Evolutionary conservation across 2,888 invertebrate species (phyloP).

Genomic region (Brassicogethes aeneus): DNA sequence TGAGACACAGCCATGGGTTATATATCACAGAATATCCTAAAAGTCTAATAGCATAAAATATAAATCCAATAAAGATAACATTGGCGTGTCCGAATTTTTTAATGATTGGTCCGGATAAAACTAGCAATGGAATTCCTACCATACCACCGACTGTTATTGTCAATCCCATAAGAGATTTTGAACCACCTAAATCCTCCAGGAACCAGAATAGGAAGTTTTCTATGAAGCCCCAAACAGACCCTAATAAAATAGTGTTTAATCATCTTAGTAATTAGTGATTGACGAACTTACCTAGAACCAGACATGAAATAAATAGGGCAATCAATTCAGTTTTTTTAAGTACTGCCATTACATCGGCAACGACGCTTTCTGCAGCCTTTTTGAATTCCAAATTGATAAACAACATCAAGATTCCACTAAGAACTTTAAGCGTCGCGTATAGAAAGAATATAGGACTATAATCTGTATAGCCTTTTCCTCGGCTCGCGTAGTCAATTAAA

Average conservation of each 20-base stretch:
- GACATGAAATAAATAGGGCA: slow-evolving; percentile 62
- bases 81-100: slow-evolving; percentile 65
- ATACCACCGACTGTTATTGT: slow-evolving; percentile 72
- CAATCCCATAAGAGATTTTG: slow-evolving; percentile 68
- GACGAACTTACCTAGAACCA: slow-evolving; percentile 60
- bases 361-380: slow-evolving; percentile 59
- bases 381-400: slow-evolving; percentile 69
- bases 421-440: slow-evolving; percentile 60
- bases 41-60: slow-evolving; percentile 65
- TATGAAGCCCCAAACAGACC: slow-evolving; percentile 75
- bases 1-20: slow-evolving; percentile 65
- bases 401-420: slow-evolving; percentile 58
- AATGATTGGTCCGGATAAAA: slow-evolving; percentile 69
- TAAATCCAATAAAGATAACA: slow-evolving; percentile 66
- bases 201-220: slow-evolving; percentile 77
- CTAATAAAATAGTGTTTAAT: no score
- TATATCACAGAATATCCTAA: slow-evolving; percentile 67
- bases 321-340: slow-evolving; percentile 61
- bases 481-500: slow-evolving; percentile 65
- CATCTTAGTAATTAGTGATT: no score
- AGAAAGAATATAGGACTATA: slow-evolving; percentile 73
- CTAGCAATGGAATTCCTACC: slow-evolving; percentile 65
- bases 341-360: slow-evolving; percentile 59
- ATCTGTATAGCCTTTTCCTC: slow-evolving; percentile 60
- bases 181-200: slow-evolving; percentile 66